A percentile compares a stretch with the other conserved stretches of the same genome.
Evolutionary conservation across 1,140 invertebrate genomes (phyloP).

Genomic region (Drosophila sp.): DNA sequence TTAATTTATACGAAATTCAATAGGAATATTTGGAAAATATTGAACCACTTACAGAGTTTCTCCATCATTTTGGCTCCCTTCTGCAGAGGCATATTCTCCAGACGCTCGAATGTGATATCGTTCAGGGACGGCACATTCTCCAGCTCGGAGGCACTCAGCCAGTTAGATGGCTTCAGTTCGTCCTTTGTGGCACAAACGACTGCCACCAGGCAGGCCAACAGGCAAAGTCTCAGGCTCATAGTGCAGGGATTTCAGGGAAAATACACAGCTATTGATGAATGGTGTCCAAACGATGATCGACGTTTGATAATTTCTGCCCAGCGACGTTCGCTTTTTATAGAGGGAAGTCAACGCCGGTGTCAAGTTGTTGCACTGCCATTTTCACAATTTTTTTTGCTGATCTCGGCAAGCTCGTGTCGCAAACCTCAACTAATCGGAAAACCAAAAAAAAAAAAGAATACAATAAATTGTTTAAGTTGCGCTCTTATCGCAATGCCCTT

Average conservation of each 20-base stretch:
- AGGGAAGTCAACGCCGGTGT: conserved; percentile 1
- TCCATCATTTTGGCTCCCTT: conserved; percentile 67
- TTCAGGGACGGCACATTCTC: conserved; percentile 71
- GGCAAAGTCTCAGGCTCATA: conserved; percentile 66
- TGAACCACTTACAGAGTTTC: conserved; percentile 61
- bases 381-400: conserved; percentile 50
- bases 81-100: conserved; percentile 73
- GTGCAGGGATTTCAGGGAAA: conserved; percentile 23
- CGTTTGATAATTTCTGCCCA: conserved; percentile 58
- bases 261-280: conserved; percentile 18
- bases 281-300: conserved; percentile 66
- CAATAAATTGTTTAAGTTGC: conserved; percentile 36
- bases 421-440: conserved; percentile 5
- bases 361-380: not conserved
- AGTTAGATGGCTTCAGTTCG: conserved; percentile 69
- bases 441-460: conserved; percentile 1
- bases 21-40: not conserved
- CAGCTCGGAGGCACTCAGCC: conserved; percentile 63
- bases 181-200: conserved; percentile 60
- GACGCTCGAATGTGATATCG: conserved; percentile 64
- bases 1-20: too few relatives aligned
- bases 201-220: conserved; percentile 69
- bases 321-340: conserved; percentile 50
- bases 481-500: conserved; percentile 42
- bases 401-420: conserved; percentile 40